Evolutionary conservation across 2,888 invertebrate genomes (phyloP).

Genomic region (Drosophila lacicola): DNA sequence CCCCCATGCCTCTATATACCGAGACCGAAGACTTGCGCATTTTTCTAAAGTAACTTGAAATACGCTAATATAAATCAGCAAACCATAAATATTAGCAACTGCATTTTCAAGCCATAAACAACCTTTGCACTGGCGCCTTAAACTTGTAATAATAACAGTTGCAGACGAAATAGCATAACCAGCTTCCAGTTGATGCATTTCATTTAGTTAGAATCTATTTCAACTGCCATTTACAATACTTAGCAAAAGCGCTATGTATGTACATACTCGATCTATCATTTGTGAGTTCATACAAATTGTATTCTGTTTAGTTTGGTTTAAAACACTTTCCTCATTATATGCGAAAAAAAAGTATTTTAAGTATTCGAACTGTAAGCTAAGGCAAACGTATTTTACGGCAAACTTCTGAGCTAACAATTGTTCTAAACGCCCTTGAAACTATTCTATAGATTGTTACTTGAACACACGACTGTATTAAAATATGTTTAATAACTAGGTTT

Average conservation of each 20-base stretch:
- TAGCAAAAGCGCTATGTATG: slow-evolving; percentile 6
- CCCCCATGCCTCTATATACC: slow-evolving; percentile 44
- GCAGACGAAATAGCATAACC: slow-evolving; percentile 10
- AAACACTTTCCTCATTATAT: slow-evolving; percentile 16
- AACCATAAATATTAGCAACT: slow-evolving; percentile 53
- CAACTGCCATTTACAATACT: slow-evolving; percentile 59
- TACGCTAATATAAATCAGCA: slow-evolving; percentile 42
- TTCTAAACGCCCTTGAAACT: slow-evolving; percentile 15
- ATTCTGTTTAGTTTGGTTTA: slow-evolving; percentile 18
- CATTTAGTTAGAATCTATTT: slow-evolving; percentile 40
- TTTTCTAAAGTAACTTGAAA: slow-evolving; percentile 70
- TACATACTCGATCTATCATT: not conserved
- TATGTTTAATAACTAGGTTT: slow-evolving; percentile 26
- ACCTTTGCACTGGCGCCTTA: slow-evolving; percentile 49
- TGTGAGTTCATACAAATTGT: slow-evolving; percentile 15
- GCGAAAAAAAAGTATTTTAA: slow-evolving; percentile 36
- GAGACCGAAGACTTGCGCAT: slow-evolving; percentile 80
- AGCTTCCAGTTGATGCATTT: slow-evolving; percentile 51
- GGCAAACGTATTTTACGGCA: slow-evolving; percentile 9
- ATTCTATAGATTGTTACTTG: slow-evolving; percentile 28
- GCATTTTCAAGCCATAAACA: slow-evolving; percentile 50
- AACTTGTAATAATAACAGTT: slow-evolving; percentile 17
- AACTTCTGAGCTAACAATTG: not conserved
- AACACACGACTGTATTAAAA: slow-evolving; percentile 23
- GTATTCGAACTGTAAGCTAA: slow-evolving; percentile 34